Conservation (phyloP, 1,140 invertebrate species). For the Sinella curviseta region DNA sequence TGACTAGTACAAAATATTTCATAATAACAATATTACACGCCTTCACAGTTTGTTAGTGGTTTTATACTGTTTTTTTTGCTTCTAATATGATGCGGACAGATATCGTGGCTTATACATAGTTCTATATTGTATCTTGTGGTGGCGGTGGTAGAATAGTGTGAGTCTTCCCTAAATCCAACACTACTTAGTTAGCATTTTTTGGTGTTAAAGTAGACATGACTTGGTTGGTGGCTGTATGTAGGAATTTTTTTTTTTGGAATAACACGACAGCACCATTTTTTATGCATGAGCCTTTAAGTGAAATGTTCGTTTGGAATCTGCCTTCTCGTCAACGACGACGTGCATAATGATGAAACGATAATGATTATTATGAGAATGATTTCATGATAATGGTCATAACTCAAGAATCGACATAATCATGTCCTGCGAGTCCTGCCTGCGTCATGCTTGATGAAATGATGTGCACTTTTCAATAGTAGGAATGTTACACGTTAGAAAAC, state of each 20-base stretch:
- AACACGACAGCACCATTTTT: background rate
- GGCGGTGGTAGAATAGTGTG: too few species aligned
- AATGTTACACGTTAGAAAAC: too few species aligned
- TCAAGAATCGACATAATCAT: slow-evolving; percentile 25
- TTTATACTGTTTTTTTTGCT: too few species aligned
- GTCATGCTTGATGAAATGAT: slow-evolving; percentile 1
- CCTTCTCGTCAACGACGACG: background rate
- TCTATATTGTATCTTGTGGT: too few species aligned
- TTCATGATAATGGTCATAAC: slow-evolving; percentile 23
- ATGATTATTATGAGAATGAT: slow-evolving; percentile 12
- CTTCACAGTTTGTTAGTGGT: slow-evolving; percentile 13
- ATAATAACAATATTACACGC: slow-evolving; percentile 25
- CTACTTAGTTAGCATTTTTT: too few species aligned
- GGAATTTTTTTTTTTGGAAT: background rate
- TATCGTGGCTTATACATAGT: too few species aligned
- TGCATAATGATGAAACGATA: slow-evolving; percentile 23
- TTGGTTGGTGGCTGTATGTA: too few species aligned
- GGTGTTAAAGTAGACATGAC: too few species aligned
- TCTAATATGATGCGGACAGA: too few species aligned
- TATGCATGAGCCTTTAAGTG: background rate
- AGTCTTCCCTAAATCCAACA: too few species aligned
- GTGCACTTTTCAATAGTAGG: background rate
- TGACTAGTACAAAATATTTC: slow-evolving; percentile 11
- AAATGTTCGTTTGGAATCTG: background rate
- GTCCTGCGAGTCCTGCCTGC: background rate